Base-by-base conservation (phyloP, 1,140 invertebrate genomes). In the Meloidogyne floridensis region DNA sequence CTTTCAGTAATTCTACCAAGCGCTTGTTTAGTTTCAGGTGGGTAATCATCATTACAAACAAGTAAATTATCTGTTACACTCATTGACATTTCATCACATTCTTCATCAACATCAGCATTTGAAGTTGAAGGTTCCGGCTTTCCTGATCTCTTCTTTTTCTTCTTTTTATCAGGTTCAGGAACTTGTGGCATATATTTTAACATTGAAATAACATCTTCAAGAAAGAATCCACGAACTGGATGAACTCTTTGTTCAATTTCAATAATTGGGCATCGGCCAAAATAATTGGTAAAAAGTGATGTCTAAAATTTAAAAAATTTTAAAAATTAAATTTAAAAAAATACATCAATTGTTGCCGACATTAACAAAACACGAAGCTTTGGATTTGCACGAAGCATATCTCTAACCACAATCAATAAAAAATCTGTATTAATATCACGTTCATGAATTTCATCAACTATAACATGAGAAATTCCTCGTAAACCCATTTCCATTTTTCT, bases 381-480 rank as follows among this genome's bases (percentile, higher is more conserved):
- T 4, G 89, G 90, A 84, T 91, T 91, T 3, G 87, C 75, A 0
- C 81, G 82, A n/a, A 92, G 86, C 91, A 92, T 91, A 83, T 92
- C 92, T 42, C 90, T 77, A 69, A 92, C 81, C 72, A 92, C 79
- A 59, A 92, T 90, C 65, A 92, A 77, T 54, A 92, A 84, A 78
- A 92, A 92, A 80, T 92, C 92, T 79, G 92, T 92, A 80, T 93
- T 92, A 2, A 94, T 89, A 82, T 92, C 93, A 81, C 94, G 88
- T 87, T 94, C 94, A 87, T 94, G 94, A 56, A 93, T 94, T 91
- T 95, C 94, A 90, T 95, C 94, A 6, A 95, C 87, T 80, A 95
- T 93, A 0, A 95, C 90, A 84, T 94, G 94, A 2, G 93, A 91
- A 9, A 93, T 84, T 90, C 92, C 86, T 87, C 92, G 82, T 70